These are phyloP conservation scores for Polia nebulosa DNA, from an alignment of 2,888 invertebrate genomes.

Conservation along the genomic window DNA sequence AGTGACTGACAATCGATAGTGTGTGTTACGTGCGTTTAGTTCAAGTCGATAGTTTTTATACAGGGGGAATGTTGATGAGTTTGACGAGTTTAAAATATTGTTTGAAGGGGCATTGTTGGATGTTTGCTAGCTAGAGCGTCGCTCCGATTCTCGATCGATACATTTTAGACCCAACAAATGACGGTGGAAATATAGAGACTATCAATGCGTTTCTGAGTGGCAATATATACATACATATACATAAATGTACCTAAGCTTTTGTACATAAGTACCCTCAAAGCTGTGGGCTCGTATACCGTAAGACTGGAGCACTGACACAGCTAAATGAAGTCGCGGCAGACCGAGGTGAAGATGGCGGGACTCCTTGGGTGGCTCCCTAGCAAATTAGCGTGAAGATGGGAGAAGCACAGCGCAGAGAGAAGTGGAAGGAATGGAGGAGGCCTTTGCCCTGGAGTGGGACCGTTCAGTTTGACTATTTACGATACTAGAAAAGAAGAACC, in stretches of 20 bases:
- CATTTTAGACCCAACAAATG: neutral
- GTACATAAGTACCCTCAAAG: too few species aligned
- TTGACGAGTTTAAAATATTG: constrained; percentile 18
- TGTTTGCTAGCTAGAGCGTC: neutral
- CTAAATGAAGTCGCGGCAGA: too few species aligned
- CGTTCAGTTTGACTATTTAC: too few species aligned
- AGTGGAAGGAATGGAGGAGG: too few species aligned
- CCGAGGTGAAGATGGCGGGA: too few species aligned
- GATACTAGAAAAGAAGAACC: neutral
- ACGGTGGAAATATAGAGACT: neutral
- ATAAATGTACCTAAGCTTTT: neutral
- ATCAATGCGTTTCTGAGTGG: neutral
- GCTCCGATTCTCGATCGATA: neutral
- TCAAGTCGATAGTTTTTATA: constrained; percentile 32
- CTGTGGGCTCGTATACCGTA: too few species aligned
- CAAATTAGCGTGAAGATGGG: too few species aligned
- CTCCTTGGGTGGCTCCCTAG: too few species aligned
- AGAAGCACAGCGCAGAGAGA: too few species aligned
- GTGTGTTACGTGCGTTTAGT: constrained; percentile 28
- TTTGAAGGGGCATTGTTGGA: neutral
- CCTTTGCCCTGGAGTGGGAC: too few species aligned
- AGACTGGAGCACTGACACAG: too few species aligned
- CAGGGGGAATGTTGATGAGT: neutral
- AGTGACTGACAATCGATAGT: constrained; percentile 29
- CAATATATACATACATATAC: too few species aligned